These are phyloP conservation scores for Callimorpha dominula DNA, from an alignment of 2,888 invertebrate species.

Conservation along the genomic window DNA sequence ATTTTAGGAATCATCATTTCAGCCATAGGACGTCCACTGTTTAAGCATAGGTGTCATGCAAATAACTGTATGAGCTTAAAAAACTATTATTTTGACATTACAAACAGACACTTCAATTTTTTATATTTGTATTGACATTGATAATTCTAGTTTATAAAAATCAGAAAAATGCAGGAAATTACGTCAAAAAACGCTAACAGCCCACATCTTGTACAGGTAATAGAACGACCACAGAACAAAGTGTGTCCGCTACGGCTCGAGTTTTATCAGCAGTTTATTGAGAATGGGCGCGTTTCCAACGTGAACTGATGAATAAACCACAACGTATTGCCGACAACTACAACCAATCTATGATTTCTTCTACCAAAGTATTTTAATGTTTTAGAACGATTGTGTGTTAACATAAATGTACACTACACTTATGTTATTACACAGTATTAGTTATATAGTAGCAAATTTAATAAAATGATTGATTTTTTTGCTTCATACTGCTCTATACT, in stretches of 20 bases:
- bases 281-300: constrained; percentile 59
- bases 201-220: constrained; percentile 22
- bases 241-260: constrained; percentile 52
- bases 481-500: too few relatives aligned
- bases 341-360: constrained; percentile 4
- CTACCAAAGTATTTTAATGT: neutral
- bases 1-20: too few relatives aligned
- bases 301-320: constrained; percentile 61
- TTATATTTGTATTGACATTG: too few relatives aligned
- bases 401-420: too few relatives aligned
- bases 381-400: neutral
- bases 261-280: constrained; percentile 70
- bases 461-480: too few relatives aligned
- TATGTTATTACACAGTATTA: too few relatives aligned
- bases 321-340: constrained; percentile 27
- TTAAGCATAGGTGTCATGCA: too few relatives aligned
- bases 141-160: neutral
- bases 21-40: too few relatives aligned
- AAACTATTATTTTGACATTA: too few relatives aligned
- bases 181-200: neutral
- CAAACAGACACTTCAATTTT: too few relatives aligned
- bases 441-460: too few relatives aligned
- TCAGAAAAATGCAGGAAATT: neutral
- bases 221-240: constrained; percentile 39
- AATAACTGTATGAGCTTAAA: too few relatives aligned